Percentiles rank a stretch among this genome's conserved stretches.
Evolutionary conservation across 2,888 invertebrate species (phyloP).

Genomic region (Ryuthela nishihirai): DNA sequence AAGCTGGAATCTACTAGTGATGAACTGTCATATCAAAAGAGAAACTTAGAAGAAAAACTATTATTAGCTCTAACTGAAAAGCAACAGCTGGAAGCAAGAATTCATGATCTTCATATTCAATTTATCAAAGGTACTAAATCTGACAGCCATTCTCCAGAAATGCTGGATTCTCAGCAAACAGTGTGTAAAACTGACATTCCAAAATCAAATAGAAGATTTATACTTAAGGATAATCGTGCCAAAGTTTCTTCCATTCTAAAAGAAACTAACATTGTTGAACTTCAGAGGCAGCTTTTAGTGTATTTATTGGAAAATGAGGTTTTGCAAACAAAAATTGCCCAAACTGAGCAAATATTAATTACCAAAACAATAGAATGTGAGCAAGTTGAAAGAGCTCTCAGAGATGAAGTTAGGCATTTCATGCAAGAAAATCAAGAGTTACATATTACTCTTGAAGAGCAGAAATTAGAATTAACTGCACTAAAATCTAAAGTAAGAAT

Average conservation of each 20-base stretch:
- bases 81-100: constrained; percentile 1
- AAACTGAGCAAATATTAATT: constrained; percentile 13
- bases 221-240: constrained; percentile 16
- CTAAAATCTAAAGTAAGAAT: constrained; percentile 19
- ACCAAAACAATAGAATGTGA: constrained; percentile 9
- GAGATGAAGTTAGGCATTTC: constrained; percentile 19
- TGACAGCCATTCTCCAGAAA: neutral
- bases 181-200: neutral
- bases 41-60: neutral
- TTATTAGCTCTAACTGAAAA: neutral
- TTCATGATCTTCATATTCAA: neutral
- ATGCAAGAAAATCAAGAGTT: constrained; percentile 32
- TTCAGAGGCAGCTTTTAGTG: constrained; percentile 43
- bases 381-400: constrained; percentile 20
- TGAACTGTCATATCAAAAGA: neutral
- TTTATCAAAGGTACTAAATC: constrained; percentile 1
- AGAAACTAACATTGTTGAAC: constrained; percentile 42
- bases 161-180: neutral
- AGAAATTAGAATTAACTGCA: constrained; percentile 16
- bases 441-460: constrained; percentile 24
- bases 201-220: constrained; percentile 1
- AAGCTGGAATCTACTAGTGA: neutral
- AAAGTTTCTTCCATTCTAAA: constrained; percentile 37
- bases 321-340: constrained; percentile 18
- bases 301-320: constrained; percentile 45